Evolutionary conservation across 1,140 invertebrate genomes (phyloP), one percentile per base, ranked within the genome.

Genomic region (Sycobia sp.): DNA sequence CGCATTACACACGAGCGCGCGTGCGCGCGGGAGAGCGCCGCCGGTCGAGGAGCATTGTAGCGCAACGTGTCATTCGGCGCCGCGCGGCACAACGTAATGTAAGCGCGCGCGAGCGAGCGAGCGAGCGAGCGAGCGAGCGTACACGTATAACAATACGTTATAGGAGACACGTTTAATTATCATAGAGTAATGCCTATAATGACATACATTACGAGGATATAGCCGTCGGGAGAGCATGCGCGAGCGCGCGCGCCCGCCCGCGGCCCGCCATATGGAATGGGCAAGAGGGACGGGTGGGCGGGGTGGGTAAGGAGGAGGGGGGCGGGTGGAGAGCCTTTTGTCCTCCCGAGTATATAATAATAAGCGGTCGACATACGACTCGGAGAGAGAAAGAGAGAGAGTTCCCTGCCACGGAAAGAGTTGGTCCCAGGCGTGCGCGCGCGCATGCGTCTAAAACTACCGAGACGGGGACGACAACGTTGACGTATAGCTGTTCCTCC

Each of bases 81-180:
- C n/a, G n/a, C n/a, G n/a, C n/a, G n/a, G n/a, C n/a, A n/a, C 79
- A 60, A 60, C 43, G 58, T 60, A 80, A 80, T 77, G 73, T 76
- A 76, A 79, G 76, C 77, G 79, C 71, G 79, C 71, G 56, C 22
- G 71, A 72, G 70, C 77, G 76, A 76, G n/a, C n/a, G n/a, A n/a
- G n/a, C n/a, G n/a, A n/a, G n/a, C n/a, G n/a, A n/a, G n/a, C n/a
- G n/a, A n/a, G n/a, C n/a, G n/a, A n/a, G n/a, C n/a, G n/a, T n/a
- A n/a, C n/a, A n/a, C n/a, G n/a, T n/a, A n/a, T n/a, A 81, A 82
- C 79, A 82, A 81, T 81, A 74, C 75, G 70, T 71, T 77, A 77
- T 78, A 79, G 78, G n/a, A n/a, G n/a, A n/a, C n/a, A 81, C 78
- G 74, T 81, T 82, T 82, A 82, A 82, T 82, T 82, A 79, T 77